phyloP scores from a whole-genome alignment of 1,140 invertebrate genomes.

The Heliconius congener region DNA sequence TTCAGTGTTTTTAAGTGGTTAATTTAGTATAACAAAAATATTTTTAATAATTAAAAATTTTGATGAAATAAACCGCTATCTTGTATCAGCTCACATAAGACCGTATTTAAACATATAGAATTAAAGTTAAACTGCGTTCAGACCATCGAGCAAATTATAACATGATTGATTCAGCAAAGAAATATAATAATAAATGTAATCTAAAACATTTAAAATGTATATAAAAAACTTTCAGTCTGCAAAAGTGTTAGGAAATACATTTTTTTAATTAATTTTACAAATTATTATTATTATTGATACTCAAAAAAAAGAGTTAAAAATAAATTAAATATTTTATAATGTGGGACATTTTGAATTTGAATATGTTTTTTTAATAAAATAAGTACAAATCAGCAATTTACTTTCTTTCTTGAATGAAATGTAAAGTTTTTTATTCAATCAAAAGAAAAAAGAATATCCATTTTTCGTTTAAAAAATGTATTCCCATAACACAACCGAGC shows the following conservation, averaged over 20 bases:
- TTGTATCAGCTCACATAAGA: not conserved
- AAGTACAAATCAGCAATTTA: no score
- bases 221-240: not conserved
- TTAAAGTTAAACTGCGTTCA: not conserved
- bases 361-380: no score
- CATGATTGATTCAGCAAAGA: slow-evolving; percentile 8
- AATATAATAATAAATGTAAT: slow-evolving; percentile 1
- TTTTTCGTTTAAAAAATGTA: not conserved
- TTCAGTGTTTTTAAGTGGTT: no score
- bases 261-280: not conserved
- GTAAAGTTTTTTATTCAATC: no score
- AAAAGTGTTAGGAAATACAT: not conserved
- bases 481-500: not conserved
- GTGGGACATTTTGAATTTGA: not conserved
- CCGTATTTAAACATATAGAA: not conserved
- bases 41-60: not conserved
- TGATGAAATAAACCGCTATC: not conserved
- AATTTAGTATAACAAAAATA: not conserved
- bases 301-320: not conserved
- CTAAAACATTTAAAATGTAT: slow-evolving; percentile 7
- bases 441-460: not conserved
- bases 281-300: not conserved
- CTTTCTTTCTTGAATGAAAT: no score
- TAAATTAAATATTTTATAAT: not conserved
- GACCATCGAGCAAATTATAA: not conserved